Evolutionary conservation across 1,140 invertebrate species (phyloP).

Genomic region (Meloidogyne exigua): DNA sequence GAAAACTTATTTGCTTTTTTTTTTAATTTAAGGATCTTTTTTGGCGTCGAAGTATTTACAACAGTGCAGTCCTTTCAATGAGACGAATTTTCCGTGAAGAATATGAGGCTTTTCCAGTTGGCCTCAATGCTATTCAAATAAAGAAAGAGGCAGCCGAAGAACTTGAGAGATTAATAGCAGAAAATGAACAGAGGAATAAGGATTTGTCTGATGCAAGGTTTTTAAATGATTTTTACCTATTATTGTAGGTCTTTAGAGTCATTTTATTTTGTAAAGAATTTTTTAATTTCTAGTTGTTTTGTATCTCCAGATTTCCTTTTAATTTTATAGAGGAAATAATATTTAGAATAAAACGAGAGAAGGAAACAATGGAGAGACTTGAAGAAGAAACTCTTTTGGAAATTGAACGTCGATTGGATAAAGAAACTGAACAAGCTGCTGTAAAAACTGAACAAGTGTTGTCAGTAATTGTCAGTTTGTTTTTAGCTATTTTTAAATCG

Average conservation of each 20-base stretch:
- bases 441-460: constrained; percentile 23
- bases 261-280: no score
- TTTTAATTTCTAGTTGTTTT: no score
- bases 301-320: no score
- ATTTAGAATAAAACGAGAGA: constrained; percentile 36
- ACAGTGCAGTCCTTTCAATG: constrained; percentile 49
- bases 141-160: constrained; percentile 41
- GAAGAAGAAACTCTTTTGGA: constrained; percentile 30
- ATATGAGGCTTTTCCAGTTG: constrained; percentile 16
- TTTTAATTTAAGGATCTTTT: constrained; percentile 38
- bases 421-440: constrained; percentile 22
- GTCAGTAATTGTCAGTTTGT: constrained; percentile 31
- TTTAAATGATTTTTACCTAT: constrained; percentile 19
- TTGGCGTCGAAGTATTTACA: constrained; percentile 53
- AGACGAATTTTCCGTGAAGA: constrained; percentile 44
- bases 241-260: no score
- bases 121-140: constrained; percentile 29
- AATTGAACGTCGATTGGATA: constrained; percentile 26
- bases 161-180: constrained; percentile 35
- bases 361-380: constrained; percentile 17
- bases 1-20: neutral
- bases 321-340: no score
- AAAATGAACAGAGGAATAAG: constrained; percentile 45
- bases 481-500: neutral
- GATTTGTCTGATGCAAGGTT: constrained; percentile 40